Percentiles rank a stretch among this genome's conserved stretches.
These are phyloP conservation scores for Drosophila paracracens DNA, from an alignment of 2,888 invertebrate species.

Conservation along the genomic window DNA sequence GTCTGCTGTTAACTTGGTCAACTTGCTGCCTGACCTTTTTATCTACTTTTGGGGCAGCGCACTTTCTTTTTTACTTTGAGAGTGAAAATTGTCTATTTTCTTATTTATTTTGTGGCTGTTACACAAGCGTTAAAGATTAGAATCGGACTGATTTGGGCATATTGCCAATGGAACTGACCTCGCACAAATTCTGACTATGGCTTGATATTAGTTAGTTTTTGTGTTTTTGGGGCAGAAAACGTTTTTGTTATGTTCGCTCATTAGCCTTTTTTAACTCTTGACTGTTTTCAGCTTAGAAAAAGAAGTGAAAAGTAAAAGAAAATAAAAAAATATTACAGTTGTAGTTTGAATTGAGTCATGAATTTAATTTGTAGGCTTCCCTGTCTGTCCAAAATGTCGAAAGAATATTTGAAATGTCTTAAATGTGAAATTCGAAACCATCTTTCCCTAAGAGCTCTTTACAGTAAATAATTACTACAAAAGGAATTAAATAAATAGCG, in stretches of 20 bases:
- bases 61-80: conserved; percentile 58
- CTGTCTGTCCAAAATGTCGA: not conserved
- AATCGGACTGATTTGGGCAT: conserved; percentile 25
- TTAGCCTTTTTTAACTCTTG: not conserved
- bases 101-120: conserved; percentile 13
- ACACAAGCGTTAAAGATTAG: conserved; percentile 37
- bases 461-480: not conserved
- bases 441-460: not conserved
- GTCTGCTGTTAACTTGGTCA: conserved; percentile 43
- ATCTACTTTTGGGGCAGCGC: conserved; percentile 30
- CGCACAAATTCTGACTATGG: conserved; percentile 1
- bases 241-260: not conserved
- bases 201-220: no score
- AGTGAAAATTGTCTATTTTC: conserved; percentile 46
- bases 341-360: not conserved
- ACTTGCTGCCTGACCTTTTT: conserved; percentile 55
- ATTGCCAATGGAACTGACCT: conserved; percentile 62
- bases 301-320: not conserved
- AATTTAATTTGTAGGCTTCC: not conserved
- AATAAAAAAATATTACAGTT: not conserved
- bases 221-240: not conserved
- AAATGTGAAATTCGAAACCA: no score
- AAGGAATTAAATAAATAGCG: not conserved
- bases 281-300: not conserved
- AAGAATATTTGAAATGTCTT: not conserved